Conservation (phyloP, 2,888 invertebrate species). For the Eupsilia transversa region DNA sequence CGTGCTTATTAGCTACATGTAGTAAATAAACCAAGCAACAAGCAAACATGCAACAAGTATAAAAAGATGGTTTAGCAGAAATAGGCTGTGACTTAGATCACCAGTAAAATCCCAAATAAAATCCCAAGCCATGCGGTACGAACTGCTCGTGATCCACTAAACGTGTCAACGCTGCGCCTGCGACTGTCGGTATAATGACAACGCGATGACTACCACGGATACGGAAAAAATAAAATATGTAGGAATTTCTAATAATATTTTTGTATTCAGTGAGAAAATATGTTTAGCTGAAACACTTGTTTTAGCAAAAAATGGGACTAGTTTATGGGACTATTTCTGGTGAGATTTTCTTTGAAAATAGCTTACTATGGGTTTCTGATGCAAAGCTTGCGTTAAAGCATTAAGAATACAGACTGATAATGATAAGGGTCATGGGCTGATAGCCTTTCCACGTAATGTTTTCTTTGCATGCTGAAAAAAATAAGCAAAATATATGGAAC, state of each 20-base stretch:
- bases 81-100: constrained; percentile 18
- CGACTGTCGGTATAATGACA: constrained; percentile 42
- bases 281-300: not conserved
- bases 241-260: constrained; percentile 28
- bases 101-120: constrained; percentile 29
- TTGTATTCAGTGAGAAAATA: constrained; percentile 13
- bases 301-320: not conserved
- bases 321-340: not conserved
- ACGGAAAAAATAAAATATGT: constrained; percentile 39
- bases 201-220: constrained; percentile 56
- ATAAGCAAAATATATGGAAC: not conserved
- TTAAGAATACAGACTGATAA: not conserved
- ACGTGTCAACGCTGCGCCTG: constrained; percentile 68
- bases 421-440: not conserved
- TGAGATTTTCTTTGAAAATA: not conserved
- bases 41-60: too few species aligned
- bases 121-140: constrained; percentile 53
- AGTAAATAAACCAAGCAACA: too few species aligned
- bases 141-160: constrained; percentile 64
- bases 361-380: not conserved
- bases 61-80: constrained; percentile 1
- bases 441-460: not conserved
- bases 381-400: not conserved
- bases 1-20: too few species aligned
- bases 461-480: not conserved